phyloP scores from a whole-genome alignment of 2,888 invertebrate species.

The Dolichomitus sp. region DNA sequence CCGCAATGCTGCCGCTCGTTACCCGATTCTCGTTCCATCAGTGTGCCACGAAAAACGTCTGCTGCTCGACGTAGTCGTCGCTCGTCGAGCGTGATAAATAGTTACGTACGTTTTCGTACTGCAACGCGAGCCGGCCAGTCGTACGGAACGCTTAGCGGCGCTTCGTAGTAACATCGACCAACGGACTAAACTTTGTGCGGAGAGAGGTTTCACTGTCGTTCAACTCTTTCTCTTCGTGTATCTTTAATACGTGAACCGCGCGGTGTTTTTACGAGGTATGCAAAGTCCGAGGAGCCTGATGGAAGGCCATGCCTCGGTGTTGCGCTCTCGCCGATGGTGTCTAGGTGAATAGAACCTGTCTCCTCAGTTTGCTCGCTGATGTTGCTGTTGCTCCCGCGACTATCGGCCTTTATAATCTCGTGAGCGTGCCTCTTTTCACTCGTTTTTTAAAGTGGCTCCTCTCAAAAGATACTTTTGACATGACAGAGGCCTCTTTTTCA shows the following conservation, averaged over 20 bases:
- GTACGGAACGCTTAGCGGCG: neutral
- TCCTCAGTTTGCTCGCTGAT: neutral
- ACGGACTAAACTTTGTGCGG: neutral
- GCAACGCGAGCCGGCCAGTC: neutral
- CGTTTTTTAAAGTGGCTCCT: neutral
- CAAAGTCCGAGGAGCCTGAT: conserved; percentile 29
- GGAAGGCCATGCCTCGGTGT: conserved; percentile 25
- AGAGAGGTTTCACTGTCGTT: neutral
- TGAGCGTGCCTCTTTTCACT: neutral
- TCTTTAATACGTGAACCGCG: neutral
- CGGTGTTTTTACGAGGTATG: conserved; percentile 10
- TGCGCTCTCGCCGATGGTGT: conserved; percentile 19
- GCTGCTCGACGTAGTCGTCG: conserved; percentile 25
- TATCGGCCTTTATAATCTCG: neutral
- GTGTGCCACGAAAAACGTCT: conserved; percentile 57
- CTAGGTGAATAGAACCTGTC: conserved; percentile 30
- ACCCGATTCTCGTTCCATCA: conserved; percentile 48
- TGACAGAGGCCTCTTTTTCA: neutral
- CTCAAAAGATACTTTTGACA: neutral
- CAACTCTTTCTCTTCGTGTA: conserved; percentile 3
- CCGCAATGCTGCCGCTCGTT: conserved; percentile 25
- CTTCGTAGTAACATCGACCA: neutral
- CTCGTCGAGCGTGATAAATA: conserved; percentile 22
- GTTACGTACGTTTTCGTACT: conserved; percentile 19
- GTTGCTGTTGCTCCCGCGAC: neutral